A percentile compares a stretch with the other conserved stretches of the same genome.
Conservation (phyloP, 2,888 invertebrate genomes). For the Tricholauxania praeusta region DNA sequence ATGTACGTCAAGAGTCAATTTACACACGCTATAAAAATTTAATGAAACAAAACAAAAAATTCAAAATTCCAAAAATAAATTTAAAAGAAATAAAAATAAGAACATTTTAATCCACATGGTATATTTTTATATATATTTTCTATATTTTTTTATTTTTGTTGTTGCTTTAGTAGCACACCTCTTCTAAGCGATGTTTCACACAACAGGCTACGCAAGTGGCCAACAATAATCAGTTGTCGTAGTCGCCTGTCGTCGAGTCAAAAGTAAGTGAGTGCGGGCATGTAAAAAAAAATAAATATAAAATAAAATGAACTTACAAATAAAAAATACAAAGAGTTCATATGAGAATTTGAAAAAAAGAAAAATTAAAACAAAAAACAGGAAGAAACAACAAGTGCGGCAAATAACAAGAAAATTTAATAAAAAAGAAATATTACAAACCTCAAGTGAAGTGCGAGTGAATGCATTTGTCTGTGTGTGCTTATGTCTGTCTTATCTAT, state of each 20-base stretch:
- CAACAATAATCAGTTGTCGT: slow-evolving; percentile 14
- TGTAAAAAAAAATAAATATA: not conserved
- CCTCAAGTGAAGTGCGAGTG: not conserved
- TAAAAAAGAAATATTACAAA: not conserved
- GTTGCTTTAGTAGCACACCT: too few species aligned
- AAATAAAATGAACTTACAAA: not conserved
- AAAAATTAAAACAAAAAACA: not conserved
- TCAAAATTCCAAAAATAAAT: too few species aligned
- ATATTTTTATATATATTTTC: too few species aligned
- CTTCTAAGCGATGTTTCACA: not conserved
- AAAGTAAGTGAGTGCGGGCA: slow-evolving; percentile 31
- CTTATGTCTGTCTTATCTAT: not conserved
- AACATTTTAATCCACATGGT: too few species aligned
- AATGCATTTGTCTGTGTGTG: not conserved
- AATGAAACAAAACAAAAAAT: too few species aligned
- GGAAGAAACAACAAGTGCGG: not conserved
- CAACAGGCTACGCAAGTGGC: slow-evolving; percentile 5
- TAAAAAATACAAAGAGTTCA: not conserved
- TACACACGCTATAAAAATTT: too few species aligned
- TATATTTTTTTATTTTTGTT: too few species aligned
- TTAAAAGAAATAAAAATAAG: too few species aligned
- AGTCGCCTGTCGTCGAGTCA: slow-evolving; percentile 38
- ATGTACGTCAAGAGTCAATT: too few species aligned
- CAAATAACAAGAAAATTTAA: not conserved
- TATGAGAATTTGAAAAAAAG: too few species aligned